These are phyloP conservation scores for Arothron firmamentum DNA, from an alignment of 2,113 vertebrate genomes.

Conservation along the genomic window DNA sequence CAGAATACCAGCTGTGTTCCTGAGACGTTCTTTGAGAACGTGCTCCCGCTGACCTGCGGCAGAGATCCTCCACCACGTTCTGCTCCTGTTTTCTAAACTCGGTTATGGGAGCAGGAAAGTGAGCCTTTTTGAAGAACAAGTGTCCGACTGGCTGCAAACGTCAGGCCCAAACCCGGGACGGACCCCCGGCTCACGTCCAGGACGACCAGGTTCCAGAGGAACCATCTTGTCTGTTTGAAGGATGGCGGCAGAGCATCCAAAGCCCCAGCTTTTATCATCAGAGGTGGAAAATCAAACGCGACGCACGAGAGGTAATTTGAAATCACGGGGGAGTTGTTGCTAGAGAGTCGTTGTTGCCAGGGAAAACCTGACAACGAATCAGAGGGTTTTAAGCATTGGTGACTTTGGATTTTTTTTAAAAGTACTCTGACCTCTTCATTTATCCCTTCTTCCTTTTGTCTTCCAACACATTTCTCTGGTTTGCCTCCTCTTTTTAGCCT, in stretches of 20 bases:
- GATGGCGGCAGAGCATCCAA: background rate
- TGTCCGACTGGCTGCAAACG: too few relatives aligned
- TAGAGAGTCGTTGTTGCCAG: background rate
- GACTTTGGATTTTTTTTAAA: conserved; percentile 4
- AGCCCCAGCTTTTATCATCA: background rate
- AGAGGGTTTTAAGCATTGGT: conserved; percentile 1
- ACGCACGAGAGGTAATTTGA: conserved; percentile 13
- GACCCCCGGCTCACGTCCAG: too few relatives aligned
- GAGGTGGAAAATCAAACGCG: background rate
- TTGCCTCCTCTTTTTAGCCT: conserved; percentile 8
- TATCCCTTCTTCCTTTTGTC: background rate
- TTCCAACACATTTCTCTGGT: background rate
- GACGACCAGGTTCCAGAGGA: too few relatives aligned
- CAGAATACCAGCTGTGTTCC: too few relatives aligned
- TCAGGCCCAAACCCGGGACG: too few relatives aligned
- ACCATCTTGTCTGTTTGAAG: background rate
- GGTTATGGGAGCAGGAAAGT: too few relatives aligned
- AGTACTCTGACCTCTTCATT: background rate
- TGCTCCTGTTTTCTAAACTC: too few relatives aligned
- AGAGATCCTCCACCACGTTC: too few relatives aligned
- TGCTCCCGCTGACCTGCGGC: too few relatives aligned
- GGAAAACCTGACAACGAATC: conserved; percentile 18
- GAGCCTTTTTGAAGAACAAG: too few relatives aligned
- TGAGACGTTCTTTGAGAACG: too few relatives aligned
- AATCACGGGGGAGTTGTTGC: background rate